Evolutionary conservation across 2,888 invertebrate species (phyloP).

Genomic region (Rhyacophila evoluta): DNA sequence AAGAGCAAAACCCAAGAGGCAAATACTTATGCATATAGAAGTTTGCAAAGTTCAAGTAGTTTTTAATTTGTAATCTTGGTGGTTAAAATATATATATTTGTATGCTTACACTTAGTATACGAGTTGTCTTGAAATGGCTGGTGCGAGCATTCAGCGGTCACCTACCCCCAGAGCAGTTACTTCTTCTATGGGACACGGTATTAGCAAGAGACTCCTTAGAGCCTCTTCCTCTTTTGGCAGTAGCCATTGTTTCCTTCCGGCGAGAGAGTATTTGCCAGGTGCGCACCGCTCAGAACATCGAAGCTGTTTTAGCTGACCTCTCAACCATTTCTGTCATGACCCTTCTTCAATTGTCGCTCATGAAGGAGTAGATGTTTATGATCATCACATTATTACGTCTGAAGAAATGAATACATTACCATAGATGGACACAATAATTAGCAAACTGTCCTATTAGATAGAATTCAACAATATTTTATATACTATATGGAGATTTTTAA

Average conservation of each 20-base stretch:
- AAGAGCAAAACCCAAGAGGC: too few relatives aligned
- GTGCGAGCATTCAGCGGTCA: constrained; percentile 97
- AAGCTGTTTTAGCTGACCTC: constrained; percentile 88
- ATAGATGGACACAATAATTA: too few relatives aligned
- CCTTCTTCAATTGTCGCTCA: constrained; percentile 82
- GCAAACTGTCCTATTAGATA: too few relatives aligned
- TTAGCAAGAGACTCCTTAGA: constrained; percentile 94
- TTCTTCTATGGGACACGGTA: constrained; percentile 91
- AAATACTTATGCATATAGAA: too few relatives aligned
- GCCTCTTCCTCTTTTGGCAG: constrained; percentile 87
- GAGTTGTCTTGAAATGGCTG: constrained; percentile 95
- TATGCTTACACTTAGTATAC: constrained; percentile 72
- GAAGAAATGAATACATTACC: too few relatives aligned
- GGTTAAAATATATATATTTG: too few relatives aligned
- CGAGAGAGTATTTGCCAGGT: constrained; percentile 86
- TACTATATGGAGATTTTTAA: too few relatives aligned
- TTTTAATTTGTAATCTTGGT: too few relatives aligned
- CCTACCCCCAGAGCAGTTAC: constrained; percentile 90
- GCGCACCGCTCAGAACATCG: constrained; percentile 81
- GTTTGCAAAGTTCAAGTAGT: too few relatives aligned
- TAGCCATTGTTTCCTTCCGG: constrained; percentile 86
- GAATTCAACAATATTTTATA: too few relatives aligned
- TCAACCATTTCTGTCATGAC: constrained; percentile 90
- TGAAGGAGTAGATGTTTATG: constrained; percentile 77
- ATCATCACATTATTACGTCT: too few relatives aligned